Evolutionary conservation across 30 jellyfish, hydroid and myxozoan genomes (phyloP).

Genomic region (Turritopsis dohrnii): DNA sequence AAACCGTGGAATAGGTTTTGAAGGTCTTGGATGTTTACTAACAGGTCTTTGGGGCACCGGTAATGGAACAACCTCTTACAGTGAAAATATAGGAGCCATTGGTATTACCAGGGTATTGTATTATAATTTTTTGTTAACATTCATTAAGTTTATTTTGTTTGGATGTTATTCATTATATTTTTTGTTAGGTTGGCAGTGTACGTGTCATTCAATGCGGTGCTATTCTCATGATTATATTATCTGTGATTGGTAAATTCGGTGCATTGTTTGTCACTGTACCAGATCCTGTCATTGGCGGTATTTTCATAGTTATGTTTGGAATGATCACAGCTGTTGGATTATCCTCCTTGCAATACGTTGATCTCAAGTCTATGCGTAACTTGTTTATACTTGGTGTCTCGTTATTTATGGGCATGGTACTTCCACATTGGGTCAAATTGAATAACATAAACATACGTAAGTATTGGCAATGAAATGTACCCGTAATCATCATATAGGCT

Average conservation of each 20-base stretch:
- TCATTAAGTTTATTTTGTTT: not conserved
- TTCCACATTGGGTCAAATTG: conserved; percentile 73
- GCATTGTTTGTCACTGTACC: conserved; percentile 94
- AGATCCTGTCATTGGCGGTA: conserved; percentile 94
- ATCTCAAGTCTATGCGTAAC: conserved; percentile 73
- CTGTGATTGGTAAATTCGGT: conserved; percentile 91
- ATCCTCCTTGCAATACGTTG: conserved; percentile 73
- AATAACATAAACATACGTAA: not conserved
- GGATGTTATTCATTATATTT: not conserved
- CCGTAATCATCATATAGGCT: no score
- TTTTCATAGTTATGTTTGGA: conserved; percentile 89
- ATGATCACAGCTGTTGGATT: conserved; percentile 93
- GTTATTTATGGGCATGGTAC: conserved; percentile 79
- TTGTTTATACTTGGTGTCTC: conserved; percentile 78
- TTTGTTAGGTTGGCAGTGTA: conserved; percentile 83
- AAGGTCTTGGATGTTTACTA: conserved; percentile 90
- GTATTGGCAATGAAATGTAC: no score
- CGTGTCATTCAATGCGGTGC: conserved; percentile 94
- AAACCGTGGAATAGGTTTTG: conserved; percentile 88
- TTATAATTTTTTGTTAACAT: not conserved
- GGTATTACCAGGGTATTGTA: conserved; percentile 82
- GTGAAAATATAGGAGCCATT: conserved; percentile 96
- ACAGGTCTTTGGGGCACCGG: conserved; percentile 99
- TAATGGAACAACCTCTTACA: conserved; percentile 96
- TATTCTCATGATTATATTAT: conserved; percentile 63